These are phyloP conservation scores for Oceanites oceanicus DNA, from an alignment of 2,113 vertebrate genomes.

Conservation along the genomic window DNA sequence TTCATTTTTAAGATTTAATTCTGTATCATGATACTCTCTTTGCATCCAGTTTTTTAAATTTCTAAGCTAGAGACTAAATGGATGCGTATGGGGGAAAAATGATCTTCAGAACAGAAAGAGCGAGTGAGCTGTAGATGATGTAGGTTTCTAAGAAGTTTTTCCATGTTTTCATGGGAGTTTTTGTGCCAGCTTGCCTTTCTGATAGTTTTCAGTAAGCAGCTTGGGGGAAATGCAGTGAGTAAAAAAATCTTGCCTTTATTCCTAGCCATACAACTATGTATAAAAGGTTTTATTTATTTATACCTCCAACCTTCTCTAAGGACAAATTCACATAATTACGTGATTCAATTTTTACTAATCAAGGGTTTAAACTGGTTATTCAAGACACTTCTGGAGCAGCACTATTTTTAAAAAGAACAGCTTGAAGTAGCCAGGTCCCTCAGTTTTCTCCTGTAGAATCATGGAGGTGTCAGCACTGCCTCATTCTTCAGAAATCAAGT, in stretches of 20 bases:
- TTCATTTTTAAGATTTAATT: background rate
- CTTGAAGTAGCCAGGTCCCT: background rate
- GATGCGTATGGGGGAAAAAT: background rate
- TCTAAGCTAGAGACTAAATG: background rate
- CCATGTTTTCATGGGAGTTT: background rate
- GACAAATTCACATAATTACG: background rate
- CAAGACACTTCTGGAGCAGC: background rate
- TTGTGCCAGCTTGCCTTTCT: background rate
- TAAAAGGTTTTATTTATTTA: no score
- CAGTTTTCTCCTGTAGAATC: background rate
- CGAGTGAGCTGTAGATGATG: rapidly evolving
- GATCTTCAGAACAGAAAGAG: background rate
- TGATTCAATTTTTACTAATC: background rate
- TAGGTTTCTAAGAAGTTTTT: background rate
- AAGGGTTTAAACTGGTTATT: background rate
- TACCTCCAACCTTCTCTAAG: background rate
- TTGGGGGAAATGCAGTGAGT: background rate
- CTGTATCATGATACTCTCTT: background rate
- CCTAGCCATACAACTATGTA: background rate
- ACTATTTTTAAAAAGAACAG: background rate
- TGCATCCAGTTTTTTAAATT: background rate
- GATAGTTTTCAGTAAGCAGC: background rate
- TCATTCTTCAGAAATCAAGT: background rate
- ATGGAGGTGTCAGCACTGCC: no score
- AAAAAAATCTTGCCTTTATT: background rate